A percentile compares a stretch with the other conserved stretches of the same genome.
Evolutionary conservation across 2,797 vertebrate genomes (phyloP).

Genomic region (Gorsachius magnificus): DNA sequence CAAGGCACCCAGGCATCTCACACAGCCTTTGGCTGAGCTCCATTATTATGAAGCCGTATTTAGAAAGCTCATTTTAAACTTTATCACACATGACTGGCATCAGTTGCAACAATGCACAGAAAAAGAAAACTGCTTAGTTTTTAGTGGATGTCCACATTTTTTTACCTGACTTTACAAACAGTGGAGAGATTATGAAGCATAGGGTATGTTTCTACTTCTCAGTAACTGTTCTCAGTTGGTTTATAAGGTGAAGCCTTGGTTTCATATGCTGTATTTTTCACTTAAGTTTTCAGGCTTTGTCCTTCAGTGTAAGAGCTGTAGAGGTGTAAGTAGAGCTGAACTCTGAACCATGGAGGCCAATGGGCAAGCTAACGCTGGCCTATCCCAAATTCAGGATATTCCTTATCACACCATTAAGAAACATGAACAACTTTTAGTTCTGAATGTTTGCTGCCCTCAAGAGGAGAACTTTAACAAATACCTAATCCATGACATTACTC

Average conservation of each 20-base stretch:
- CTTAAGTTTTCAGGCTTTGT: not conserved
- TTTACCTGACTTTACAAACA: not conserved
- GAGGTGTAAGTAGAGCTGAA: not conserved
- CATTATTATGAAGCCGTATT: not conserved
- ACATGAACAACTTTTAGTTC: not conserved
- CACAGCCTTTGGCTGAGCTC: not conserved
- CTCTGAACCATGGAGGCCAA: not conserved
- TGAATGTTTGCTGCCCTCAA: slow-evolving; percentile 66
- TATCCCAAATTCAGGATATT: not conserved
- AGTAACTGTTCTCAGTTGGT: not conserved
- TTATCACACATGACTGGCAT: not conserved
- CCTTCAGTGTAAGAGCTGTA: not conserved
- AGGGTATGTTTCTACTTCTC: not conserved
- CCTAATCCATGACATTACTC: not conserved
- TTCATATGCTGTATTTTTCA: not conserved
- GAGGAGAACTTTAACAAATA: slow-evolving; percentile 41
- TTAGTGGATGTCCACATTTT: not conserved
- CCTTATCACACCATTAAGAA: not conserved
- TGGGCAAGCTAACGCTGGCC: not conserved
- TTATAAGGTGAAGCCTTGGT: not conserved
- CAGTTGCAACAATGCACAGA: not conserved
- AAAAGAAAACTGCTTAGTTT: not conserved
- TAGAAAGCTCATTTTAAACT: not conserved
- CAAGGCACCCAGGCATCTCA: not conserved
- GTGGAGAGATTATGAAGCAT: not conserved